Evolutionary conservation across 2,888 invertebrate species (phyloP), one percentile per base, ranked within the genome.

Genomic region (Sesamia inferens): DNA sequence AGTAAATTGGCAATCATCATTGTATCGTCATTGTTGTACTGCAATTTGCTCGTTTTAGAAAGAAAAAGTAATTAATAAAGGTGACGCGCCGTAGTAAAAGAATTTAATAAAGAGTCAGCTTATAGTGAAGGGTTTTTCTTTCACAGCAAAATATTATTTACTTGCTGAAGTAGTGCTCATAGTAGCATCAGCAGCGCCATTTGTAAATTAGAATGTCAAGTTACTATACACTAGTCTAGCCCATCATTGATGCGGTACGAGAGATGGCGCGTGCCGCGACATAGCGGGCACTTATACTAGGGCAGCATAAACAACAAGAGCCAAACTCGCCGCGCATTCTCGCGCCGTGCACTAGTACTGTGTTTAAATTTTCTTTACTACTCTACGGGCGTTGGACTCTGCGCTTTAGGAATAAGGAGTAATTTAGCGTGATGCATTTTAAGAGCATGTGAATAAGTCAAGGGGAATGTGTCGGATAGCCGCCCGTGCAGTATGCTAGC

Each of bases 191-290:
- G 8, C 39, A 54, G 57, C 10, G 63, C 22, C 59, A 51, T 79
- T 61, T 58, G 59, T 3, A 31, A 66, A 73, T 64, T 70, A 61
- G 51, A 65, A 65, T 61, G 64, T 65, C 63, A 78, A 78, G 24
- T 54, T 42, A 31, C n/a, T n/a, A n/a, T n/a, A n/a, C n/a, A n/a
- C n/a, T n/a, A n/a, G n/a, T n/a, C n/a, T n/a, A n/a, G 31, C 31
- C 3, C 31, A 31, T 31, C 31, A 31, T 75, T 80, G 79, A 80
- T 83, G 85, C 83, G 82, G 86, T 84, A 39, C 39, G 39, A 39
- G 94, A 94, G 93, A 95, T 94, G 94, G 94, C 95, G 95, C 94
- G 94, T 92, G 95, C 92, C 93, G 91, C 92, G 92, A 93, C 92
- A 92, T 92, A 94, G 93, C 95, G 94, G 93, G 94, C 94, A 92